Evolutionary conservation across 2,113 vertebrate genomes (phyloP), one percentile per base, ranked within the genome.

Genomic region (Tupaia chinensis): DNA sequence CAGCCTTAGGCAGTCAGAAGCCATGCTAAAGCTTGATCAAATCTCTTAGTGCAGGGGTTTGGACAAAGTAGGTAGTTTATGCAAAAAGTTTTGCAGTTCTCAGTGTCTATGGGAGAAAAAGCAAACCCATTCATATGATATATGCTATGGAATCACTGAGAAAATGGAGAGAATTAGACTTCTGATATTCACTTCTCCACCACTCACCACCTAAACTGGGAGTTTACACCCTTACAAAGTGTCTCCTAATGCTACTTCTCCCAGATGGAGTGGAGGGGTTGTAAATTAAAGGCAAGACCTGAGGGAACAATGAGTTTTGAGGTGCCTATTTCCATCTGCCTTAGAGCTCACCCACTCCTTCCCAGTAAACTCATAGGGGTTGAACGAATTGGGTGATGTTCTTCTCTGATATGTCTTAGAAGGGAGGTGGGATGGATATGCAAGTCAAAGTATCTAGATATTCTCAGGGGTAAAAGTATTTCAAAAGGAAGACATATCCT

Each of bases 81-180:
- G 5, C 68, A 17, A 56, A 14, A 87, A 44, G 7, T 72, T 78
- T 58, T 56, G 15, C 27, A 78, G 32, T 66, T 95, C 16, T 85
- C 27, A 84, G 44, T 84, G 58, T 60, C 54, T 44, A 80, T 5
- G 70, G 60, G 2, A 68, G n/a, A 54, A 87, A 86, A 81, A 79
- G n/a, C 32, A 79, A 89, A 32, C 44, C 10, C 53, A 16, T 53
- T 83, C 9, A 63, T 56, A 91, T 66, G 15, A 2, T 3, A 16
- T 63, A 60, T 77, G 53, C 34, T 82, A 9, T 69, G 86, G n/a
- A 63, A 86, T 27, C 53, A 78, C 9, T 85, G 73, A 87, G 79
- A 94, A 95, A 81, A 95, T 56, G n/a, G 7, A 93, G 1, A 77
- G 82, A 94, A 82, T 23, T 69, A 61, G 77, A 82, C n/a, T 88